phyloP scores from a whole-genome alignment of 53 echinoderm and acorn worm genomes.

The Patiria pectinifera region DNA sequence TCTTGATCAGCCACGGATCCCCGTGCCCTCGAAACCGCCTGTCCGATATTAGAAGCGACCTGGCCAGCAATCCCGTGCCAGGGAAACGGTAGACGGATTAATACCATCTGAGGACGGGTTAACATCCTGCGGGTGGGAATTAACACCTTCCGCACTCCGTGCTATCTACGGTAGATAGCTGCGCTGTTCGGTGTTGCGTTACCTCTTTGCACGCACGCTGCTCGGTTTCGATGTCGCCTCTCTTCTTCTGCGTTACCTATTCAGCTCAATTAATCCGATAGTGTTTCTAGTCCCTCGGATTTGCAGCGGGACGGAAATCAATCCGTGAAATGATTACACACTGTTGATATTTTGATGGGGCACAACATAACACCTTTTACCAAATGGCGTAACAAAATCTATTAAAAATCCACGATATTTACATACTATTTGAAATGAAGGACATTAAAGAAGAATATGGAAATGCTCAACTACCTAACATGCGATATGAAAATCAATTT shows the following conservation, averaged over 20 bases:
- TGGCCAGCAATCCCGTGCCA: neutral
- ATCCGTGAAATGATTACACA: neutral
- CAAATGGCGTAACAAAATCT: neutral
- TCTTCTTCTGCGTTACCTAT: neutral
- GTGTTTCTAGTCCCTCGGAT: neutral
- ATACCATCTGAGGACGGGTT: conserved; percentile 4
- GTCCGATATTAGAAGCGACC: conserved; percentile 19
- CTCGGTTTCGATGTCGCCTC: neutral
- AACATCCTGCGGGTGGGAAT: conserved; percentile 37
- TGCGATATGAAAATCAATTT: no score
- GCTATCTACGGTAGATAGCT: conserved; percentile 42
- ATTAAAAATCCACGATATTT: neutral
- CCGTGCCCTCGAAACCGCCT: conserved; percentile 26
- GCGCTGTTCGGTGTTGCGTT: neutral
- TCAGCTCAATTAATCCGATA: neutral
- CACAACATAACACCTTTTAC: neutral
- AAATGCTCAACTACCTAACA: no score
- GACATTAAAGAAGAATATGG: no score
- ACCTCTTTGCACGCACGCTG: no score
- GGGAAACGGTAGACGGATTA: conserved; percentile 45
- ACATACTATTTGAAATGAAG: neutral
- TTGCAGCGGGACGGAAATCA: neutral
- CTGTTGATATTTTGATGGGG: neutral
- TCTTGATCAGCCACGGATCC: conserved; percentile 43
- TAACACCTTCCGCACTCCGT: conserved; percentile 2